Base-by-base conservation (phyloP, 2,113 vertebrate genomes). In the Calyptommatus sinebrachiatus region DNA sequence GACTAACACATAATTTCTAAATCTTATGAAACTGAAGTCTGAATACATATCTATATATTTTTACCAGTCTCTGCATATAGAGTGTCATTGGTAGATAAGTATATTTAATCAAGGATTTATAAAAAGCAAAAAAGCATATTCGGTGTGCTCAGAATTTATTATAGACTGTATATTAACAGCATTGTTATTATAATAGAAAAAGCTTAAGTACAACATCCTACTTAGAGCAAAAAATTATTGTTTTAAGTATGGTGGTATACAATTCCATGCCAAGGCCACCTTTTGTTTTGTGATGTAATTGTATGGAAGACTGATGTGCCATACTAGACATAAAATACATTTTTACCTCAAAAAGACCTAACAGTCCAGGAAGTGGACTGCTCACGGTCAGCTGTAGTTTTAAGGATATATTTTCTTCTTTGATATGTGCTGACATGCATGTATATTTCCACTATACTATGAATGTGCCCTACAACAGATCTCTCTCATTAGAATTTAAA, bases 51-150 rank as follows among this genome's bases (percentile, higher is more conserved):
- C 83, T 73, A 85, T 89, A 91, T 92, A 92, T 94, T 91, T 94
- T 93, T 93, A 90, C 71, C 92, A 78, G 84, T 76, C 77, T 91
- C 83, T 92, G 73, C 82, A 75, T 86, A 90, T 79, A 46, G 90
- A 87, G 77, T 92, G 83, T 83, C 83, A 80, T 86, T 87, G 81
- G 85, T 92, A 88, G 78, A 83, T 70, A 83, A 85, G 84, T 86
- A 80, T 90, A 89, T 89, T 89, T 90, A 88, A 89, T 78, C 86
- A 87, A 92, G 79, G 84, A 85, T 92, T 92, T 91, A 85, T 93
- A 88, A 77, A 84, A 82, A 71, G 87, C 87, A 87, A 78, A 88
- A 87, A 90, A 80, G 80, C 88, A 85, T 91, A 86, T 86, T 92
- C 83, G 90, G 68, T 91, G 86, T 84, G 90, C 73, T 91, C 93